Base-by-base conservation (phyloP, 2,113 vertebrate genomes). In the Neoarius graeffei region DNA sequence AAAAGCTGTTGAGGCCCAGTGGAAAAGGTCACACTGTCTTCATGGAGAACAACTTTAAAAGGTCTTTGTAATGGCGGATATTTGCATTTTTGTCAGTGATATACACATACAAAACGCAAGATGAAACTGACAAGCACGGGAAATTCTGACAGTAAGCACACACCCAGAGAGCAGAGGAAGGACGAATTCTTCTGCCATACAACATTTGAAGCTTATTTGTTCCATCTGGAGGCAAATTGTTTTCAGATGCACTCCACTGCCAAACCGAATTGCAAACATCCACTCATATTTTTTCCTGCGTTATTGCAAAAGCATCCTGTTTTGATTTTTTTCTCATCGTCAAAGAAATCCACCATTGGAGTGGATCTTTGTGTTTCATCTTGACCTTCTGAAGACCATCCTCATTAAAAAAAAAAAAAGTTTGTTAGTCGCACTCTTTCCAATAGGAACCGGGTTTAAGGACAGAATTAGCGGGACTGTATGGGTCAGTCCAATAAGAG, bases 221-320 rank as follows among this genome's bases (percentile, higher is more conserved):
- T 94, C 93, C 92, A 94, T 94, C 90, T 94, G 94, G 87, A 74
- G 88, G 87, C 81, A 90, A 87, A 91, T 92, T 93, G 90, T 92
- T 93, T 94, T 93, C 88, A 89, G 85, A 84, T 84, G 86, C 86
- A 35, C 76, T 88, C 57, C 85, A 88, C 86, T 91, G 91, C 92
- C 91, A 90, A 92, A 94, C 92, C 84, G 91, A 93, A 94, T 92
- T 92, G 90, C 94, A 92, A 94, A 94, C 93, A 94, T 93, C 93
- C 93, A 87, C 74, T 71, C 76, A 76, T 77, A 71, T 88, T 84
- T 84, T 74, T 66, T 67, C 19, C 30, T 67, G 69, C 90, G 91
- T 94, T 92, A 90, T 93, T 93, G 93, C 88, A 94, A 92, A 93
- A 92, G 91, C 92, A 93, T 94, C 94, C 93, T 95, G 94, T 93